phyloP scores from a whole-genome alignment of 35 echinoderm and acorn worm species.

The Hemicentrotus pulcherrimus region DNA sequence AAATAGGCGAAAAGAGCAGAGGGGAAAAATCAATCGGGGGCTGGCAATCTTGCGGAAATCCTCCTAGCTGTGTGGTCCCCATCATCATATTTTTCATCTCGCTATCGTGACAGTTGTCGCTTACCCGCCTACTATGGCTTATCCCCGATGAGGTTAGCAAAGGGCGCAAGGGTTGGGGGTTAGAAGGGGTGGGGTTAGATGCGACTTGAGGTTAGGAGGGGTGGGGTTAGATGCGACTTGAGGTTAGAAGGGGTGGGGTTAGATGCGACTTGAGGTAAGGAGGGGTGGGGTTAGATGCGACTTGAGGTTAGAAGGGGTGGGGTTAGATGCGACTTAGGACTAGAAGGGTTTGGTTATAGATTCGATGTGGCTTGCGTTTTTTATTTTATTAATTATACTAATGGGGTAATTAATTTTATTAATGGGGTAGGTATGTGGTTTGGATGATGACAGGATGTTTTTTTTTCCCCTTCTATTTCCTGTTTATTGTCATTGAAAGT shows the following conservation, averaged over 20 bases:
- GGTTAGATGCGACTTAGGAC: neutral
- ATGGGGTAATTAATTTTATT: too few relatives aligned
- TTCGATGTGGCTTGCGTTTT: neutral
- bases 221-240: neutral
- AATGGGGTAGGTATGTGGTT: too few relatives aligned
- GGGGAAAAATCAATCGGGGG: conserved; percentile 8
- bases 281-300: neutral
- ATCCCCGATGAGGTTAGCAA: conserved; percentile 1
- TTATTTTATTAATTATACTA: too few relatives aligned
- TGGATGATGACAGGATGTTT: too few relatives aligned
- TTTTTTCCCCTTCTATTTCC: neutral
- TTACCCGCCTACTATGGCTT: neutral
- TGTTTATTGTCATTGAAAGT: neutral
- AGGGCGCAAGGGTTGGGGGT: neutral
- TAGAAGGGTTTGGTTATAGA: neutral
- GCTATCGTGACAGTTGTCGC: conserved; percentile 36
- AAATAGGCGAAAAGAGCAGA: conserved; percentile 36
- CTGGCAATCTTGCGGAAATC: conserved; percentile 28
- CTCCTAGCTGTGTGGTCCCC: conserved; percentile 27
- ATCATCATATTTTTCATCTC: conserved; percentile 44
- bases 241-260: neutral
- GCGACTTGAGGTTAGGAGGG: neutral
- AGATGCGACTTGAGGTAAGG: neutral
- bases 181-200: neutral
- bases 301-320: neutral